phyloP scores from a whole-genome alignment of 2,113 vertebrate species.

The Toxotes jaculatrix region DNA sequence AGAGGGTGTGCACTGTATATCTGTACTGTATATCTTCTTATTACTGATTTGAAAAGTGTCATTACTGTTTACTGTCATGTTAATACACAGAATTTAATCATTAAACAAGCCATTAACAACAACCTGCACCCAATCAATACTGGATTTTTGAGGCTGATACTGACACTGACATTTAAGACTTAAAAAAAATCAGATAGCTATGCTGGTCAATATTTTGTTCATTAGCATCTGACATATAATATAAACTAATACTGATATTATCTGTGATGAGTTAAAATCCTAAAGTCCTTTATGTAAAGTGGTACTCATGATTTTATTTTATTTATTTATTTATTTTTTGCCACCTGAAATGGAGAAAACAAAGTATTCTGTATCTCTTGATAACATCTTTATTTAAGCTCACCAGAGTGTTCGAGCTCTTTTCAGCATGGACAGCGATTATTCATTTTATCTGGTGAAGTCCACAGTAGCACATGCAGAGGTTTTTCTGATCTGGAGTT shows the following conservation, averaged over 20 bases:
- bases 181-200: neutral
- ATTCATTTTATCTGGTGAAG: constrained; percentile 32
- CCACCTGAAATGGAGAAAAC: neutral
- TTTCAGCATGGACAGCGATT: constrained; percentile 28
- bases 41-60: neutral
- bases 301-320: no score
- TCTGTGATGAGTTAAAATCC: neutral
- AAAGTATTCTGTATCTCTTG: neutral
- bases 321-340: no score
- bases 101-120: neutral
- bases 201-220: no score
- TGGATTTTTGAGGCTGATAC: neutral
- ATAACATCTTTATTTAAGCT: neutral
- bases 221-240: no score
- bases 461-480: constrained; percentile 31
- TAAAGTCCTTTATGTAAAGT: neutral
- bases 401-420: neutral
- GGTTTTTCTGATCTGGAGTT: constrained; percentile 53
- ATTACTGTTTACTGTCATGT: no score
- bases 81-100: neutral
- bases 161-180: neutral
- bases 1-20: neutral
- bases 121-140: neutral
- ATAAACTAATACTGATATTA: neutral
- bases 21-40: neutral